Evolutionary conservation across 2,113 vertebrate genomes (phyloP), one percentile per base, ranked within the genome.

Genomic region (Apodemus sylvaticus): DNA sequence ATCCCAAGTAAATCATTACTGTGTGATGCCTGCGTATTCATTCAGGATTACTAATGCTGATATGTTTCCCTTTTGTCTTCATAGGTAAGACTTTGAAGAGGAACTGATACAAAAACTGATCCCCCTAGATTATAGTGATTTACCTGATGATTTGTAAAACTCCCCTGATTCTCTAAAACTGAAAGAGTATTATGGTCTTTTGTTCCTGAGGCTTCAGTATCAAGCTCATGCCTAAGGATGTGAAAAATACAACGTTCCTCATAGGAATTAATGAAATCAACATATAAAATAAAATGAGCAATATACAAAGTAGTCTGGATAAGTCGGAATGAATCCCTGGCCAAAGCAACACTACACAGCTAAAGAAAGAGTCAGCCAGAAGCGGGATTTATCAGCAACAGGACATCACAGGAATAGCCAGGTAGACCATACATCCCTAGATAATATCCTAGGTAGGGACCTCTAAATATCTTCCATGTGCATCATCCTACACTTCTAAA

Each of bases 111-210:
- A 79, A 45, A 81, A 86, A 92, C 68, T 83, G 1, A 64, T 73
- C 73, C 68, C 76, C 93, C 86, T 53, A 92, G 42, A 81, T 91
- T 77, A 7, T 90, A 70, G 89, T 31, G 42, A 91, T 91, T 93
- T 92, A 81, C n/a, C 93, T 82, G 39, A 90, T 55, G 62, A 68
- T 66, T 89, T 94, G 48, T 93, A 94, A 94, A 85, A 93, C 64
- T 20, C 55, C 62, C 76, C 7, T 60, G 53, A 64, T 92, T 89
- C 51, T 83, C 45, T 58, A 71, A 91, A 86, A 12, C 36, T 79
- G 31, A 31, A 12, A 78, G 62, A 68, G 36, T 53, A 78, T 66
- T 90, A 48, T 73, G 20, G 7, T 85, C 24, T 89, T 89, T 86
- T 20, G 71, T 86, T 55, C 34, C 53, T 31, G 60, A 36, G 29